Conservation (phyloP, 2,113 vertebrate species). For the Thalassoma bifasciatum region DNA sequence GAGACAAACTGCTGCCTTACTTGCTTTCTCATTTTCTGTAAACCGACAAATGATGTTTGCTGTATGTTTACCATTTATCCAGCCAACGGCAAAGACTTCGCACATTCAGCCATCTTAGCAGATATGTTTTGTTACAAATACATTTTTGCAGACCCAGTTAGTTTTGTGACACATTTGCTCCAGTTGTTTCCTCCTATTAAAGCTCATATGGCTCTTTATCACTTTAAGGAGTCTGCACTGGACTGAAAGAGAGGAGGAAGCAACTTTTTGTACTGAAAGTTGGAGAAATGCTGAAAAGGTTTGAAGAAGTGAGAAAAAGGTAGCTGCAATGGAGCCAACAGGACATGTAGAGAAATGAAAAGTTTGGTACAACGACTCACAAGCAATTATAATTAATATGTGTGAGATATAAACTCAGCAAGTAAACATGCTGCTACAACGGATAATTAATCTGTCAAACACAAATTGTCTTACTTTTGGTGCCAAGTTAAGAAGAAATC, state of each 20-base stretch:
- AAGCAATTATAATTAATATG: background rate
- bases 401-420: background rate
- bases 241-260: background rate
- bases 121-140: slow-evolving; percentile 34
- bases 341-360: background rate
- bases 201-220: slow-evolving; percentile 4
- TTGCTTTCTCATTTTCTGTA: slow-evolving; percentile 64
- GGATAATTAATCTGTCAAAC: too few relatives aligned
- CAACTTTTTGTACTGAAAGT: background rate
- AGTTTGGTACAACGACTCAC: background rate
- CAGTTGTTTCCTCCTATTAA: slow-evolving; percentile 10
- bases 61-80: slow-evolving; percentile 57
- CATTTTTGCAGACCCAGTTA: slow-evolving; percentile 34
- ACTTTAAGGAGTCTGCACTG: slow-evolving; percentile 13
- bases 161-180: slow-evolving; percentile 22
- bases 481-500: too few relatives aligned
- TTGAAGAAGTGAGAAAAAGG: too few relatives aligned
- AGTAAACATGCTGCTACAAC: too few relatives aligned
- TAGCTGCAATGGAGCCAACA: too few relatives aligned
- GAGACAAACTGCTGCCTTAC: slow-evolving; percentile 59
- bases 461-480: too few relatives aligned
- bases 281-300: background rate
- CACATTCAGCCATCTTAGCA: slow-evolving; percentile 45
- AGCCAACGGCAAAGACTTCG: slow-evolving; percentile 41
- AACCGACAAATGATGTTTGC: slow-evolving; percentile 69